Conservation (phyloP, 1,140 invertebrate genomes). For the Drosophila orosa region DNA sequence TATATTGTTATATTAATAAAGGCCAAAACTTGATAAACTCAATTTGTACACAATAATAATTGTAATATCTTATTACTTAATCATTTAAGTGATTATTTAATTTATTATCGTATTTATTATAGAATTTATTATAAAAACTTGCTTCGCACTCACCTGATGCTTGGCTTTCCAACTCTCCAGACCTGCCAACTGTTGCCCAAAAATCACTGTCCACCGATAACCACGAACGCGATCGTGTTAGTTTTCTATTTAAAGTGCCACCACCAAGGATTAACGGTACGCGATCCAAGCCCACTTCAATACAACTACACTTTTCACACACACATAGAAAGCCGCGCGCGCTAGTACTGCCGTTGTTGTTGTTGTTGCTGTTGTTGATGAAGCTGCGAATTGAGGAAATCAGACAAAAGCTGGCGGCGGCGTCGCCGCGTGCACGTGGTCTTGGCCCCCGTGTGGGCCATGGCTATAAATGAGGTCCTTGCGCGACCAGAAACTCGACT, state of each 20-base stretch:
- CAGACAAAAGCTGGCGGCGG: constrained; percentile 54
- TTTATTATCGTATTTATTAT: background rate
- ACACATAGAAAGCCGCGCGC: background rate
- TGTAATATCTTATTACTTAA: background rate
- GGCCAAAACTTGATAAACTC: no score
- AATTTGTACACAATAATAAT: background rate
- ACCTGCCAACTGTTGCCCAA: constrained; percentile 63
- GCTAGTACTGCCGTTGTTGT: constrained; percentile 5
- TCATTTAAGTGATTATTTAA: background rate
- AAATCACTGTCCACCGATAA: constrained; percentile 30
- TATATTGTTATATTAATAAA: background rate
- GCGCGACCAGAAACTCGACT: background rate
- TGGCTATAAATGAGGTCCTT: constrained; percentile 9
- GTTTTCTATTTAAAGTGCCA: constrained; percentile 20
- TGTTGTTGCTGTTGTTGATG: constrained; percentile 13
- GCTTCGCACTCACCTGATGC: constrained; percentile 26
- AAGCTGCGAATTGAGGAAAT: constrained; percentile 21
- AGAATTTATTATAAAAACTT: background rate
- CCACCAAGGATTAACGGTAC: constrained; percentile 23
- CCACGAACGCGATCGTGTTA: background rate
- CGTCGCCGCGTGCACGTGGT: constrained; percentile 67
- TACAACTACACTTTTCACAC: background rate
- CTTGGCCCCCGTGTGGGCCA: constrained; percentile 29
- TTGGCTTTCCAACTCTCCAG: constrained; percentile 6
- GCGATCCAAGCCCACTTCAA: constrained; percentile 21